Conservation (phyloP, 2,113 vertebrate genomes). For the Elaphurus davidianus region DNA sequence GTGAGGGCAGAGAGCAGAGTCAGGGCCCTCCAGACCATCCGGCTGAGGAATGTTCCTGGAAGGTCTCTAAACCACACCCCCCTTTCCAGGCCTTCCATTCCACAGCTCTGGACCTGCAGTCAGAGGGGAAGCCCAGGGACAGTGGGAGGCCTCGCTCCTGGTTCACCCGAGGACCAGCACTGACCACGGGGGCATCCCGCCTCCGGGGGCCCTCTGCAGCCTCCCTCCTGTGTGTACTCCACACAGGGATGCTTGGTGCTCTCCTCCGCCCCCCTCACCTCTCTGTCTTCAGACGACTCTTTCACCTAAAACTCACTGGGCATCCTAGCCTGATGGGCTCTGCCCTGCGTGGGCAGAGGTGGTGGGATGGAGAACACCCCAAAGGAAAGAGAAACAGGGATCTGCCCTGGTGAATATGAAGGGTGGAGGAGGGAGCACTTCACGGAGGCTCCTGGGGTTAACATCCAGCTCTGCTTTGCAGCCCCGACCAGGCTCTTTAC, state of each 20-base stretch:
- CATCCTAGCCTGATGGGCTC: not conserved
- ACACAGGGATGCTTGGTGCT: not conserved
- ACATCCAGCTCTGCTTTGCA: no score
- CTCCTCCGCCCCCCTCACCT: no score
- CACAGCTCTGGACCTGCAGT: not conserved
- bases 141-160: not conserved
- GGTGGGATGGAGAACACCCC: not conserved
- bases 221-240: accelerated
- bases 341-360: not conserved
- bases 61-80: not conserved
- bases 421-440: not conserved
- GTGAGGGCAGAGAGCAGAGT: constrained; percentile 54
- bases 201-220: accelerated
- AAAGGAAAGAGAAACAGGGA: not conserved
- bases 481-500: not conserved
- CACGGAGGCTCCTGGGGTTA: accelerated
- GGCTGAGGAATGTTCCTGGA: accelerated
- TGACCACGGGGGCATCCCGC: not conserved
- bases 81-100: not conserved
- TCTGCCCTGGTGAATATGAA: not conserved
- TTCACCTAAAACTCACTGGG: not conserved
- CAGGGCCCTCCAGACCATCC: not conserved
- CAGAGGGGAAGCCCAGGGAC: not conserved
- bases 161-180: not conserved
- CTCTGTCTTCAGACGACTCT: not conserved